A percentile compares a stretch with the other conserved stretches of the same genome.
Evolutionary conservation across 2,113 vertebrate genomes (phyloP).

Genomic region (Scalopus aquaticus): DNA sequence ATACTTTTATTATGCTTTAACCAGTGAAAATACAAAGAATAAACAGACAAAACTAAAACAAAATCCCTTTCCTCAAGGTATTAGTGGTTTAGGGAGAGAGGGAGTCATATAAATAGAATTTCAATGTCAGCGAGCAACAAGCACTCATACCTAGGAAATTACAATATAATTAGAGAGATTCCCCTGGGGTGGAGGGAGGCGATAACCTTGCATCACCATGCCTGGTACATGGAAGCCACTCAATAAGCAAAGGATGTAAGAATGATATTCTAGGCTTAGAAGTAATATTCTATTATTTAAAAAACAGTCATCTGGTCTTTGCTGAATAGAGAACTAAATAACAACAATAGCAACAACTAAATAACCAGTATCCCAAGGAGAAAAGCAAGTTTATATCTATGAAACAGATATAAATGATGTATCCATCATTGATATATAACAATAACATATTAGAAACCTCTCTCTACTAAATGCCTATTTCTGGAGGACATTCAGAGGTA

Average conservation of each 20-base stretch:
- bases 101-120: background rate
- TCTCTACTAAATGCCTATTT: background rate
- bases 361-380: background rate
- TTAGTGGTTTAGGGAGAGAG: background rate
- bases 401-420: background rate
- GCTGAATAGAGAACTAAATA: background rate
- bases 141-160: background rate
- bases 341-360: background rate
- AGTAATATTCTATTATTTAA: background rate
- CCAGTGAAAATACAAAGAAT: background rate
- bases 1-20: background rate
- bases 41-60: background rate
- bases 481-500: background rate
- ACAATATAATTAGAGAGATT: background rate
- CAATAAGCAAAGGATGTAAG: background rate
- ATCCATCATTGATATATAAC: no score
- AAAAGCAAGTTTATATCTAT: background rate
- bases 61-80: background rate
- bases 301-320: background rate
- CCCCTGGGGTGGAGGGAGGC: rapidly evolving
- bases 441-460: background rate
- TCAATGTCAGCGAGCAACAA: background rate
- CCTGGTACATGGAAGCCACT: background rate
- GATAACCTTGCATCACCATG: background rate
- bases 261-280: background rate